Evolutionary conservation across 2,797 vertebrate genomes (phyloP).

Genomic region (Hylomyscus alleni): DNA sequence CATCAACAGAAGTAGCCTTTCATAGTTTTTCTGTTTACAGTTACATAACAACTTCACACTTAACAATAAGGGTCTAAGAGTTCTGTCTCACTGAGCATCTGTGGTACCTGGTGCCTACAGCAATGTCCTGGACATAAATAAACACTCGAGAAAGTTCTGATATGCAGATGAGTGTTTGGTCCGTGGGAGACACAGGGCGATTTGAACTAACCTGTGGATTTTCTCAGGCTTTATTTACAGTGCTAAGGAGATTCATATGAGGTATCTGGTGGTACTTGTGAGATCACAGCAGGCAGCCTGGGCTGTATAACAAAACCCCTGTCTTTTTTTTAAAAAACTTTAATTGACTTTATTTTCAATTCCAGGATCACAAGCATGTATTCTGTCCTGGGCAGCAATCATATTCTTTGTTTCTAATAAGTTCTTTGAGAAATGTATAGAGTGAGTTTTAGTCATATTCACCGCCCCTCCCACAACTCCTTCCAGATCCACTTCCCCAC

Average conservation of each 20-base stretch:
- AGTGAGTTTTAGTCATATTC: not conserved
- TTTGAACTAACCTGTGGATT: not conserved
- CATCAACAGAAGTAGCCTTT: not conserved
- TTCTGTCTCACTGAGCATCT: not conserved
- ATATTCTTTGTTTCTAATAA: not conserved
- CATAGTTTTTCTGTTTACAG: not conserved
- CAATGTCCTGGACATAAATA: not conserved
- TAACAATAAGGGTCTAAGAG: not conserved
- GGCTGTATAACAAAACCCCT: not conserved
- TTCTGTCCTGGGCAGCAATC: not conserved
- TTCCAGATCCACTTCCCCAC: not conserved
- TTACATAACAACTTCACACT: not conserved
- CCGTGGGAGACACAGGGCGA: not conserved
- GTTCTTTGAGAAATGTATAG: not conserved
- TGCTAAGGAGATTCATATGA: not conserved
- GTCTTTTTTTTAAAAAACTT: not conserved
- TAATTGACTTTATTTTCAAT: not conserved
- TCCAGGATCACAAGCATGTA: not conserved
- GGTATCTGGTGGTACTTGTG: not conserved
- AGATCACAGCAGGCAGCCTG: not conserved
- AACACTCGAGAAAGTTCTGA: not conserved
- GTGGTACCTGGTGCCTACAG: not conserved
- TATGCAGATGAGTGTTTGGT: not conserved
- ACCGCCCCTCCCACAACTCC: not conserved
- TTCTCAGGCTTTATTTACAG: constrained; percentile 56